Conservation (phyloP, 2,113 vertebrate genomes). For the Aphelocoma coerulescens region DNA sequence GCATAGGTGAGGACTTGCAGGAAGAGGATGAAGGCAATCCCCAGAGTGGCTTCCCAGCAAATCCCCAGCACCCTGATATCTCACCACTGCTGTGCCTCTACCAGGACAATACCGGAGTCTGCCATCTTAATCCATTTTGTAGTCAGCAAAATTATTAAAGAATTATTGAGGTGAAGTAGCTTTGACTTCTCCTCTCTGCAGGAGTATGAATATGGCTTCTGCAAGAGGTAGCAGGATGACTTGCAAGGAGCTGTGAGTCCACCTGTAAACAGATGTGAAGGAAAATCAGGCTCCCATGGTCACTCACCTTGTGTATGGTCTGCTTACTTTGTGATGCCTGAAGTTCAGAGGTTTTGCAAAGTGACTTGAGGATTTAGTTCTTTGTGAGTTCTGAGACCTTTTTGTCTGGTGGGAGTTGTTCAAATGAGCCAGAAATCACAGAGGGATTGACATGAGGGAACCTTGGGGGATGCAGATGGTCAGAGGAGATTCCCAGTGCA, state of each 20-base stretch:
- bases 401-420: not conserved
- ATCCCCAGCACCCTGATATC: not conserved
- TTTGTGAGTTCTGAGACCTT: not conserved
- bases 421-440: not conserved
- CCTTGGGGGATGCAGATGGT: not conserved
- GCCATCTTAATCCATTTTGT: not conserved
- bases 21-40: not conserved
- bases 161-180: not conserved
- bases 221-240: not conserved
- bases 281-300: not conserved
- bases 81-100: not conserved
- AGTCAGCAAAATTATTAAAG: not conserved
- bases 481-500: not conserved
- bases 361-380: not conserved
- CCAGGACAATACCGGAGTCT: not conserved
- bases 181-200: not conserved
- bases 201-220: not conserved
- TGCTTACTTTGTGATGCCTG: not conserved
- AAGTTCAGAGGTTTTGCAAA: not conserved
- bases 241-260: not conserved
- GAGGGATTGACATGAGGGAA: not conserved
- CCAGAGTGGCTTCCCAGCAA: not conserved
- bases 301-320: accelerated
- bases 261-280: not conserved
- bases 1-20: not conserved